Percentiles rank a stretch among this genome's conserved stretches.
Evolutionary conservation across 1,140 invertebrate species (phyloP).

Genomic region (Drosophila erecta): DNA sequence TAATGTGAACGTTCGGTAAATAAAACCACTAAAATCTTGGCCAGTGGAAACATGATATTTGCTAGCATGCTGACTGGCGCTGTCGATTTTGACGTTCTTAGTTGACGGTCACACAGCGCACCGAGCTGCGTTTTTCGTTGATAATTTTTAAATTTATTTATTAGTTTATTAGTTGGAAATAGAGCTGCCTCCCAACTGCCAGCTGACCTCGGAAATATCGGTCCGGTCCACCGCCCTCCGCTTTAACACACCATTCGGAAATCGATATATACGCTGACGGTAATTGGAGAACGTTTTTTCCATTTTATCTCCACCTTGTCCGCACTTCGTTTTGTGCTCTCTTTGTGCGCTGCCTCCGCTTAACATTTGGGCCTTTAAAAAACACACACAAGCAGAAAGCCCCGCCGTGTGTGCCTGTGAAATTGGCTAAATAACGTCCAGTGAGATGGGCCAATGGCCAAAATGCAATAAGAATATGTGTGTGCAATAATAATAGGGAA

Average conservation of each 20-base stretch:
- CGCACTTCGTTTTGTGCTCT: constrained; percentile 73
- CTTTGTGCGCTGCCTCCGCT: constrained; percentile 65
- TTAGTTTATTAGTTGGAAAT: constrained; percentile 75
- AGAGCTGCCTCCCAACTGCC: constrained; percentile 30
- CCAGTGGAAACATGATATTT: background rate
- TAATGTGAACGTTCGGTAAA: background rate
- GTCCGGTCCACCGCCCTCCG: constrained; percentile 22
- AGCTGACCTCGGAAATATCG: constrained; percentile 4
- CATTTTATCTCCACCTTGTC: constrained; percentile 82
- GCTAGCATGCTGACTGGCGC: background rate
- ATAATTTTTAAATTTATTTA: constrained; percentile 83
- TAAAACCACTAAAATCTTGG: background rate
- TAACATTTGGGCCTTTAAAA: constrained; percentile 1
- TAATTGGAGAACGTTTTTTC: constrained; percentile 83
- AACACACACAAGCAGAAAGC: background rate
- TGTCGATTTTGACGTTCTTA: constrained; percentile 24
- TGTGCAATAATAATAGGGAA: constrained; percentile 47
- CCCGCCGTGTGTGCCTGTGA: constrained; percentile 49
- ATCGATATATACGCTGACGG: constrained; percentile 66
- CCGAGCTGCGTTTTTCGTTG: constrained; percentile 71
- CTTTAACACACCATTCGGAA: constrained; percentile 34
- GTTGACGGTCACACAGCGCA: constrained; percentile 42
- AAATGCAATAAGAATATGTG: constrained; percentile 37
- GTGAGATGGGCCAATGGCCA: constrained; percentile 21
- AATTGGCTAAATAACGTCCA: constrained; percentile 43